Evolutionary conservation across 2,797 vertebrate genomes (phyloP).

Genomic region (Rhynchotus rufescens): DNA sequence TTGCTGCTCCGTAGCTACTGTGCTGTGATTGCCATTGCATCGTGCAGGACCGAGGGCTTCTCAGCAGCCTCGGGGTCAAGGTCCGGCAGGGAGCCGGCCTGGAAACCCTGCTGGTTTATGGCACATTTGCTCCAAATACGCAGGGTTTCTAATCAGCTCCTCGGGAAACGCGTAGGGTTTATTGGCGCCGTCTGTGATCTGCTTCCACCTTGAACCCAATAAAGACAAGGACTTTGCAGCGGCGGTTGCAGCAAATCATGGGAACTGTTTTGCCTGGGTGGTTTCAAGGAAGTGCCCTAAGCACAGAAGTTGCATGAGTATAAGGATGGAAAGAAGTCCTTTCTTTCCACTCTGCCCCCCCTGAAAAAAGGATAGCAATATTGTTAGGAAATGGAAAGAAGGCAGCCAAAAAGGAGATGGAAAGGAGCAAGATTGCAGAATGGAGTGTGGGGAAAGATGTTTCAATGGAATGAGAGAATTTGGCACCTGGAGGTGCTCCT

Average conservation of each 20-base stretch:
- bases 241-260: not conserved
- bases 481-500: not conserved
- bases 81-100: not conserved
- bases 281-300: not conserved
- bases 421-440: not conserved
- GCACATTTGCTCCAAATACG: not conserved
- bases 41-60: not conserved
- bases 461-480: too few species aligned
- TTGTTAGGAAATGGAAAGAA: not conserved
- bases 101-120: not conserved
- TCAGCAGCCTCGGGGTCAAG: not conserved
- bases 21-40: not conserved
- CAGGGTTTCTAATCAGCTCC: not conserved
- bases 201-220: not conserved
- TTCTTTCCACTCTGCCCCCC: accelerated
- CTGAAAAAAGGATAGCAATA: too few species aligned
- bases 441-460: not conserved
- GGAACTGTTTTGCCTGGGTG: not conserved
- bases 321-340: not conserved
- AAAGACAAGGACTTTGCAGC: not conserved
- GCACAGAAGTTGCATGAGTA: not conserved
- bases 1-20: not conserved
- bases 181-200: not conserved
- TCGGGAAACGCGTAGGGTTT: not conserved
- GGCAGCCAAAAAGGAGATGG: not conserved